Conservation (phyloP, 2,113 vertebrate species). For the Gnathonemus longibarbis region DNA sequence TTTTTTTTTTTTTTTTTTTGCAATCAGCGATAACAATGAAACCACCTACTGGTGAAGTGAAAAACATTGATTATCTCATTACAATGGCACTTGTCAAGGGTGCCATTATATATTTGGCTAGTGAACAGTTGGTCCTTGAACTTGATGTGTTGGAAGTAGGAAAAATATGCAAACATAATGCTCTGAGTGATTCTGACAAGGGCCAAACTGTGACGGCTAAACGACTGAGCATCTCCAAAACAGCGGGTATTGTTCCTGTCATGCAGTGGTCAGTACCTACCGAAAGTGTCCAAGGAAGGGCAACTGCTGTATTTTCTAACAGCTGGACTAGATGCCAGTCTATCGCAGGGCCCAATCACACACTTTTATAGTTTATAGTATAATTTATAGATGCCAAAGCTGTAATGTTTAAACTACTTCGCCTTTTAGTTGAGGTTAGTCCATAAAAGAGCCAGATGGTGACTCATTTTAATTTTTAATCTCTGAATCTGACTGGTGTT, state of each 20-base stretch:
- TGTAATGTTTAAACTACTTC: background rate
- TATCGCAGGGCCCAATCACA: background rate
- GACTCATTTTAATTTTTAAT: background rate
- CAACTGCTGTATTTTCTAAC: background rate
- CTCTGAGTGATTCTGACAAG: background rate
- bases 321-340: background rate
- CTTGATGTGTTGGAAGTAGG: background rate
- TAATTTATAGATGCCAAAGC: background rate
- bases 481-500: background rate
- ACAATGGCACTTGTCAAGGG: background rate
- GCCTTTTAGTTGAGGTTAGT: background rate
- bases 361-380: background rate
- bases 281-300: background rate
- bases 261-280: background rate
- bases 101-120: background rate
- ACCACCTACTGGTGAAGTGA: background rate
- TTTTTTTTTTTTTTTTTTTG: too few relatives aligned
- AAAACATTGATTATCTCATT: background rate
- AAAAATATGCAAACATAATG: background rate
- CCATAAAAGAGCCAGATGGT: background rate
- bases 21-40: too few relatives aligned
- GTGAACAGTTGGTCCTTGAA: background rate
- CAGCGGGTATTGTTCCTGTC: background rate
- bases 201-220: background rate
- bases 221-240: background rate